Evolutionary conservation across 1,140 invertebrate genomes (phyloP).

Genomic region (Drosophila teissieri): DNA sequence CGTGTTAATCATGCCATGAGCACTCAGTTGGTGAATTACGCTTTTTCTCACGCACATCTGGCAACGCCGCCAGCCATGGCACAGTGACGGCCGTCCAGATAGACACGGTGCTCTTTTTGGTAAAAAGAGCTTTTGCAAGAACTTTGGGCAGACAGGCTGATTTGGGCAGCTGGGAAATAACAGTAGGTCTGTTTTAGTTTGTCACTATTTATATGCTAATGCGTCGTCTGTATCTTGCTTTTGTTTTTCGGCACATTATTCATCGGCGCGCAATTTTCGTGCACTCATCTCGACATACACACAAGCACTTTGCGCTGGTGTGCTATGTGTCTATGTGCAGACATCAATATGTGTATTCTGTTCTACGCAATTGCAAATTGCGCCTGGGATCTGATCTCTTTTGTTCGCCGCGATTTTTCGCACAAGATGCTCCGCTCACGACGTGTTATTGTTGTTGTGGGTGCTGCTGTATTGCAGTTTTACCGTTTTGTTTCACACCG

Average conservation of each 20-base stretch:
- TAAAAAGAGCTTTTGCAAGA: constrained; percentile 20
- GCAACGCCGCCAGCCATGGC: constrained; percentile 16
- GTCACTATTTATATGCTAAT: constrained; percentile 62
- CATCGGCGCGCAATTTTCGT: constrained; percentile 37
- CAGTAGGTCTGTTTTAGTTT: constrained; percentile 46
- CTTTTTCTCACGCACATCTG: constrained; percentile 41
- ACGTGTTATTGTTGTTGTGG: constrained; percentile 52
- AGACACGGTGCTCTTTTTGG: constrained; percentile 6
- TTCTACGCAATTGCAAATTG: constrained; percentile 72
- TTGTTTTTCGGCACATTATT: constrained; percentile 43
- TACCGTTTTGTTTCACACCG: constrained; percentile 6
- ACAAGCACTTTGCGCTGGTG: constrained; percentile 15
- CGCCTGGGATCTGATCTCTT: constrained; percentile 52
- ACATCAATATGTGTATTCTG: constrained; percentile 31
- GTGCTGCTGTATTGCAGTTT: constrained; percentile 39
- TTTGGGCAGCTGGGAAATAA: constrained; percentile 44
- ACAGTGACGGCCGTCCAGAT: constrained; percentile 17
- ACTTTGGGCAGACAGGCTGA: constrained; percentile 41
- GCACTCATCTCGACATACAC: constrained; percentile 46
- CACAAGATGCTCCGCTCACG: constrained; percentile 40
- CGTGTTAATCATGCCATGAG: constrained; percentile 31
- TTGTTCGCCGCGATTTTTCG: constrained; percentile 55
- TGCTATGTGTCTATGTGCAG: constrained; percentile 13
- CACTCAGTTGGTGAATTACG: constrained; percentile 35
- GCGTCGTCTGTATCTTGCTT: constrained; percentile 35